Percentiles rank a stretch among this genome's conserved stretches.
phyloP scores from a whole-genome alignment of 1,140 invertebrate species.

The Bombus impatiens region DNA sequence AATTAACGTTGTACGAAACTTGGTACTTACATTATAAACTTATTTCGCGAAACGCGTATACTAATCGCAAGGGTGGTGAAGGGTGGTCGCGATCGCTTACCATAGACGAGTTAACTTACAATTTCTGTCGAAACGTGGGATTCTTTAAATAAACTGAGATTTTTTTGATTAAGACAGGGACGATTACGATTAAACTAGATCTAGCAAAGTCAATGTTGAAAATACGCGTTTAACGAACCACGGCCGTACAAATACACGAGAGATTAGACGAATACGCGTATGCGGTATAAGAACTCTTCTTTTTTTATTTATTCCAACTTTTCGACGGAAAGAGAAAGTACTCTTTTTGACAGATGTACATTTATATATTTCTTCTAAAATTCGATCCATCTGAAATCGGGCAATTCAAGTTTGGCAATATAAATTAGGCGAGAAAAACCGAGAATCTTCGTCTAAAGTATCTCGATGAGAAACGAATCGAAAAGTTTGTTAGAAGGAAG shows the following conservation, averaged over 20 bases:
- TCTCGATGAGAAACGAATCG: slow-evolving; percentile 2
- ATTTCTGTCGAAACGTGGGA: not conserved
- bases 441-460: not conserved
- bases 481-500: not conserved
- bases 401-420: not conserved
- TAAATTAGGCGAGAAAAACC: not conserved
- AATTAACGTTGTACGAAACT: not conserved
- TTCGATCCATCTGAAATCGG: not conserved
- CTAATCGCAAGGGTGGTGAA: not conserved
- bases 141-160: not conserved
- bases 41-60: not conserved
- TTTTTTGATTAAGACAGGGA: not conserved
- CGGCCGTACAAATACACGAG: not conserved
- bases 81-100: not conserved
- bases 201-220: not conserved
- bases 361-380: not conserved
- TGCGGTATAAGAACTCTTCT: not conserved
- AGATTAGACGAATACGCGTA: not conserved
- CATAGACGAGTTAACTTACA: no score
- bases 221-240: not conserved
- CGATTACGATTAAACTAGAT: not conserved
- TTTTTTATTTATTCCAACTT: not conserved
- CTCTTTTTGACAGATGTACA: no score
- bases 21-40: not conserved
- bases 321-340: not conserved